Evolutionary conservation across 2,888 invertebrate genomes (phyloP).

Genomic region (Polydrusus cervinus): DNA sequence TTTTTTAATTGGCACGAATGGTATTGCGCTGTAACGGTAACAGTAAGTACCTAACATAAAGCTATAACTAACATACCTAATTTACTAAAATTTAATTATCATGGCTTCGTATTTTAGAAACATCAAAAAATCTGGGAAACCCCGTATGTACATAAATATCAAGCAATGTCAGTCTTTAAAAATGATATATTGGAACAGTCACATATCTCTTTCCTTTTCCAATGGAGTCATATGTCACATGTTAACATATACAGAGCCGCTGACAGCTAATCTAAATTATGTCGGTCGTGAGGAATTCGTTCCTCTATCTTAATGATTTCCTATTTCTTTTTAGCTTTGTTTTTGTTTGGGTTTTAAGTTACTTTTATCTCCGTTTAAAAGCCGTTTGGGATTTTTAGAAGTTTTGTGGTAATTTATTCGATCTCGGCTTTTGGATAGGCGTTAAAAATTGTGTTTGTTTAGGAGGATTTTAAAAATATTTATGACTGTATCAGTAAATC

Average conservation of each 20-base stretch:
- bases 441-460: constrained; percentile 17
- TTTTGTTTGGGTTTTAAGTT: constrained; percentile 54
- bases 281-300: constrained; percentile 45
- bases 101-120: too few species aligned
- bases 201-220: constrained; percentile 29
- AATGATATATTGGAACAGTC: not conserved
- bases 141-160: not conserved
- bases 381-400: constrained; percentile 47
- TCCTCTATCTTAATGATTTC: constrained; percentile 52
- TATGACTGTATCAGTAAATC: too few species aligned
- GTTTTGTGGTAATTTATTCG: constrained; percentile 48
- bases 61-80: too few species aligned
- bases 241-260: constrained; percentile 43
- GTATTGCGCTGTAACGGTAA: too few species aligned
- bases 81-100: too few species aligned
- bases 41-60: too few species aligned
- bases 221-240: constrained; percentile 46
- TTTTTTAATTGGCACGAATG: too few species aligned
- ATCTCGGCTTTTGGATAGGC: constrained; percentile 20
- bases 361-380: constrained; percentile 53
- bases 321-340: constrained; percentile 51
- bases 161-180: not conserved
- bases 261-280: constrained; percentile 54
- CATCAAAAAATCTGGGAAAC: too few species aligned
- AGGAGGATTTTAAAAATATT: not conserved